Evolutionary conservation across 2,113 vertebrate genomes (phyloP), one percentile per base, ranked within the genome.

Genomic region (Isichthys henryi): DNA sequence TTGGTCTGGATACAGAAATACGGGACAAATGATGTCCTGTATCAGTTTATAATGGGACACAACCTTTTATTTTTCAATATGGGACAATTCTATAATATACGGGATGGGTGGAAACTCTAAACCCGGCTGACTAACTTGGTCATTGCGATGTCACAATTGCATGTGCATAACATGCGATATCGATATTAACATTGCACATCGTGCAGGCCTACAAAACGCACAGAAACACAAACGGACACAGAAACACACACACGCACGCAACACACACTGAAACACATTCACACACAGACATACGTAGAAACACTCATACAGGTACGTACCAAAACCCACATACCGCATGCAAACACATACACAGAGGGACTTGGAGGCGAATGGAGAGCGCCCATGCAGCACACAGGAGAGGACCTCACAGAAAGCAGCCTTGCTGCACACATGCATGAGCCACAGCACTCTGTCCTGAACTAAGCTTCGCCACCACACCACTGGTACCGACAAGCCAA

Each of bases 341-440:
- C n/a, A 70, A 70, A 31, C 62, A 88, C 56, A 70, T 23, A 88
- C 11, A 70, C 10, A 66, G 39, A 88, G 35, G 39, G 3, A 80
- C 43, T 46, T 46, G 5, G n/a, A 50, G 39, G 27, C 5, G 70
- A 49, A 74, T 49, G 39, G 88, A 10, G 46, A 15, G 13, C 21
- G 27, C 35, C 10, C 74, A 80, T 80, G 74, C 62, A 88, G 39
- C 21, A 48, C 87, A 66, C 6, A 49, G 23, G 43, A 88, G 87
- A 31, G 46, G 39, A 88, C 87, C 39, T 49, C 58, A 74, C 87
- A 17, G 46, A 48, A 70, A 88, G 87, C 87, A 88, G 23, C 58
- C 19, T 23, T 5, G 87, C 31, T 46, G 15, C 62, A 31, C 74
- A 80, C 27, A 27, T 9, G 43, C 46, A 66, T 80, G 35, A 23